phyloP scores from a whole-genome alignment of 2,888 invertebrate species.

The Limenitis camilla region DNA sequence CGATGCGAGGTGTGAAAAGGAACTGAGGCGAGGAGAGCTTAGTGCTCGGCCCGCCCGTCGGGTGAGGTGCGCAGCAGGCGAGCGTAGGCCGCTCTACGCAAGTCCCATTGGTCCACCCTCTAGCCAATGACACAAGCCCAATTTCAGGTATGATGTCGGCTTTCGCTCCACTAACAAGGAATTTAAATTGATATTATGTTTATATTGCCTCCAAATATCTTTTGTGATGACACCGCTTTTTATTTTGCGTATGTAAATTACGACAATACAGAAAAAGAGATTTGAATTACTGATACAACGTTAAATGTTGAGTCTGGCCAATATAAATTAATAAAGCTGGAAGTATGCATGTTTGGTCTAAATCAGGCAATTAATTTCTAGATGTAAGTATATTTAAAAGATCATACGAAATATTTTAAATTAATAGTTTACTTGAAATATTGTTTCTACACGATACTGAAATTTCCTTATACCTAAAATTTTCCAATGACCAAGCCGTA shows the following conservation, averaged over 20 bases:
- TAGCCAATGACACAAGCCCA: conserved; percentile 45
- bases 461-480: too few species aligned
- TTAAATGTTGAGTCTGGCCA: conserved; percentile 54
- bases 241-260: conserved; percentile 74
- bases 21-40: conserved; percentile 63
- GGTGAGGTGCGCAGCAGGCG: conserved; percentile 21
- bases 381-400: too few species aligned
- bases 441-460: too few species aligned
- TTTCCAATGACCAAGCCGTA: too few species aligned
- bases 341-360: neutral
- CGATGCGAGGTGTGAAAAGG: conserved; percentile 57
- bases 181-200: conserved; percentile 76
- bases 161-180: conserved; percentile 74
- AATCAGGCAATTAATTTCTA: neutral
- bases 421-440: too few species aligned
- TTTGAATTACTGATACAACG: conserved; percentile 67
- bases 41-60: conserved; percentile 36
- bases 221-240: conserved; percentile 76
- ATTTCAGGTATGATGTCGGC: conserved; percentile 72
- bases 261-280: conserved; percentile 68
- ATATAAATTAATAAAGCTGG: conserved; percentile 11
- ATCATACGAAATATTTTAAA: too few species aligned
- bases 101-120: conserved; percentile 41
- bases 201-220: conserved; percentile 75
- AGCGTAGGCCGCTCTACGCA: conserved; percentile 17